phyloP scores from a whole-genome alignment of 1,140 invertebrate genomes.

The Heliconius eleuchia region DNA sequence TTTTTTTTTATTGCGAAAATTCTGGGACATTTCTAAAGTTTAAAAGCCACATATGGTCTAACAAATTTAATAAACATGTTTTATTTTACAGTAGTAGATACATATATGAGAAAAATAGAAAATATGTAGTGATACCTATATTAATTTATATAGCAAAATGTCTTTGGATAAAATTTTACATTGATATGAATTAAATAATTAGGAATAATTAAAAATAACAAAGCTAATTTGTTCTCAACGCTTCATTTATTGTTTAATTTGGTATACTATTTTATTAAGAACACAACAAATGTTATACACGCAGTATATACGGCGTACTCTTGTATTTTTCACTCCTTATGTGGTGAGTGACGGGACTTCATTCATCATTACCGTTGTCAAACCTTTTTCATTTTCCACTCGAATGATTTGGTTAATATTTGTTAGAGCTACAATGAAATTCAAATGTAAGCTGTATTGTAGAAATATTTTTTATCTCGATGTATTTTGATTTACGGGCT shows the following conservation, averaged over 20 bases:
- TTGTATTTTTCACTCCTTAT: neutral
- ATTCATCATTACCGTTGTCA: slow-evolving; percentile 27
- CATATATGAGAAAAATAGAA: neutral
- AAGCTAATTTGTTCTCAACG: no score
- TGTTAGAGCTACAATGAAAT: neutral
- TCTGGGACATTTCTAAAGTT: neutral
- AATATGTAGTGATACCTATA: no score
- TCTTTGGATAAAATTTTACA: no score
- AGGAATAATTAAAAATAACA: no score
- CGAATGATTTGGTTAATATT: neutral
- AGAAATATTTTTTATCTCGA: neutral
- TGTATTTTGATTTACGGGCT: neutral
- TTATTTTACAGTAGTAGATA: neutral
- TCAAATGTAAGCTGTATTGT: neutral
- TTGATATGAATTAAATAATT: no score
- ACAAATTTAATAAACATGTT: neutral
- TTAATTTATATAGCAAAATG: no score
- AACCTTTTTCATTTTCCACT: neutral
- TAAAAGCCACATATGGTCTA: neutral
- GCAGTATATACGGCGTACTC: neutral
- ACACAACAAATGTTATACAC: no score
- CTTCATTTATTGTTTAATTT: no score
- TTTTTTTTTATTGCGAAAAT: neutral
- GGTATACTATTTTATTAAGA: no score
- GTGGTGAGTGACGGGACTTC: slow-evolving; percentile 12